Conservation (phyloP, 2,888 invertebrate species). For the Dicranocentrus wangi region DNA sequence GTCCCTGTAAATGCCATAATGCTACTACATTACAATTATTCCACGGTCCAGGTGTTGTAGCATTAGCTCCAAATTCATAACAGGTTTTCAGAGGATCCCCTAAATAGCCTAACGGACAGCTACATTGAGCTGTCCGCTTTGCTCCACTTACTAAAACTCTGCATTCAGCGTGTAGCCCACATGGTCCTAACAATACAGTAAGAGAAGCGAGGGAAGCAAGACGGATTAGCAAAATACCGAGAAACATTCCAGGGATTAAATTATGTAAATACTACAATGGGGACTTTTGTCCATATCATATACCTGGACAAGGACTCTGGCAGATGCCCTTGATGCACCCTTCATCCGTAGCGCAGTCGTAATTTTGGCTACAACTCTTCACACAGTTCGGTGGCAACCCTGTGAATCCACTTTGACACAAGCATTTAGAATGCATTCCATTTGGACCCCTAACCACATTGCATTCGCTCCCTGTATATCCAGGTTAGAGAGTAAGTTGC, state of each 20-base stretch:
- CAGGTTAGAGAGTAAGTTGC: background rate
- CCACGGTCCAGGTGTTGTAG: conserved; percentile 54
- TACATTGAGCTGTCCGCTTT: conserved; percentile 58
- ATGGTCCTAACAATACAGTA: too few relatives aligned
- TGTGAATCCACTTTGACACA: conserved; percentile 50
- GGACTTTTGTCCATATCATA: background rate
- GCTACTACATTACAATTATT: conserved; percentile 54
- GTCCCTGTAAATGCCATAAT: too few relatives aligned
- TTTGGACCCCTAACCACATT: conserved; percentile 35
- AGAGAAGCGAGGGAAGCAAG: too few relatives aligned
- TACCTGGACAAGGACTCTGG: conserved; percentile 64
- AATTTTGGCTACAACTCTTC: conserved; percentile 44
- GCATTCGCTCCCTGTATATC: conserved; percentile 49
- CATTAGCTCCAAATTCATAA: conserved; percentile 38
- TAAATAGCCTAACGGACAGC: conserved; percentile 49
- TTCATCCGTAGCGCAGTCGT: conserved; percentile 55
- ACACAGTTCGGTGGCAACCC: conserved; percentile 63
- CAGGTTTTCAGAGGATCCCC: conserved; percentile 62
- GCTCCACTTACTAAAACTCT: conserved; percentile 34
- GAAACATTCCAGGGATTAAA: too few relatives aligned
- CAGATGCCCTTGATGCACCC: conserved; percentile 58
- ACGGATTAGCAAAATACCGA: too few relatives aligned
- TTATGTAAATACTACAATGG: background rate
- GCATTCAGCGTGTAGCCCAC: conserved; percentile 60
- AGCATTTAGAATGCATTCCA: conserved; percentile 56